Base-by-base conservation (phyloP, 2,113 vertebrate species). In the Amazona guildingii region DNA sequence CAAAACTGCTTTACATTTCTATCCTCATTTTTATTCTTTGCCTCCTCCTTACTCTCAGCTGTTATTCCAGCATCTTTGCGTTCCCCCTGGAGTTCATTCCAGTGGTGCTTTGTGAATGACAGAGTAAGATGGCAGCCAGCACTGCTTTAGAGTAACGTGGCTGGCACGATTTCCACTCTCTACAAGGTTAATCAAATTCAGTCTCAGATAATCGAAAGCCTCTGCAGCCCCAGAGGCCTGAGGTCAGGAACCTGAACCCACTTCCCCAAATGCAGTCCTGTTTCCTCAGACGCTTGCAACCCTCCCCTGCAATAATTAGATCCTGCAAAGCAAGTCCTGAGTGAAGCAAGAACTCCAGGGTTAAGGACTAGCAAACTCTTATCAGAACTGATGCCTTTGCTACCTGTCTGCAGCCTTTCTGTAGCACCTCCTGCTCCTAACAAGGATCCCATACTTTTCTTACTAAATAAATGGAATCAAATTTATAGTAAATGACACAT, bases 61-160 rank as follows among this genome's bases (percentile, higher is more conserved):
- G 93, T 83, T 97, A 86, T 95, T 94, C 86, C 33, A 96, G 97
- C 97, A 95, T 94, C 92, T 95, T 69, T 41, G 77, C 94, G 83
- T 95, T 97, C 96, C 88, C 95, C 86, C 78, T 27, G 96, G 97
- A 96, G 93, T 87, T 92, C 75, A 62, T 77, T 97, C 97, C 90
- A 86, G 96, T 31, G 13, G 95, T 80, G 88, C 95, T 97, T 86
- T 93, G 74, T 69, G 84, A 96, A 96, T 95, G 93, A 92, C 91
- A 80, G 86, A 74, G 18, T 37, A 70, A 97, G 95, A 92, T 88
- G 95, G 96, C 92, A 95, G 94, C 91, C 76, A 85, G 92, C 74
- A n/a, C 83, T 5, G 77, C 95, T 74, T 75, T 5, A 11, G 70
- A 82, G 64, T 5, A 82, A 39, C 8, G 91, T 46, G 94, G 13